Evolutionary conservation across 2,797 vertebrate species (phyloP).

Genomic region (Phataginus tricuspis): DNA sequence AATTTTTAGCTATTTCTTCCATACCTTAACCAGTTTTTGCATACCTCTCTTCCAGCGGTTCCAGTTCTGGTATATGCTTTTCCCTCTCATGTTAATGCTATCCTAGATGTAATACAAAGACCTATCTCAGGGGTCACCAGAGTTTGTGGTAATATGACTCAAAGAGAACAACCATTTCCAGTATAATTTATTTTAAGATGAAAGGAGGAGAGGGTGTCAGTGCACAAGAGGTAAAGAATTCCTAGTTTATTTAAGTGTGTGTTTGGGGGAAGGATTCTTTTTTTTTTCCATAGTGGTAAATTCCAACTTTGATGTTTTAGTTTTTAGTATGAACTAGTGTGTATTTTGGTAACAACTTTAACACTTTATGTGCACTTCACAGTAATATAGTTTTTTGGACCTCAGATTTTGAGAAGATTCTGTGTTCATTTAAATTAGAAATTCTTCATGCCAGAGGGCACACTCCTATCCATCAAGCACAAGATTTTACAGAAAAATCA

Average conservation of each 20-base stretch:
- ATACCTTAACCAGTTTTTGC: neutral
- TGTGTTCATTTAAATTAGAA: neutral
- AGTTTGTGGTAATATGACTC: neutral
- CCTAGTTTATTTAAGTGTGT: neutral
- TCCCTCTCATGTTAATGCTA: neutral
- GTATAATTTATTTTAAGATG: neutral
- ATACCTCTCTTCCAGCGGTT: neutral
- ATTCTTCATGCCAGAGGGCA: neutral
- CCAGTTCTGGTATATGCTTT: neutral
- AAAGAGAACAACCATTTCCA: neutral
- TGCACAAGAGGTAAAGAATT: neutral
- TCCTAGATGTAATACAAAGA: neutral
- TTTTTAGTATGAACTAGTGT: conserved; percentile 11
- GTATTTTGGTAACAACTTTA: neutral
- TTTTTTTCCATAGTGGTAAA: neutral
- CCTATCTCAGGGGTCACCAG: neutral
- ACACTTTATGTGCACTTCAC: neutral
- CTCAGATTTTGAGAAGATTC: neutral
- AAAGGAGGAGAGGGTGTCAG: neutral
- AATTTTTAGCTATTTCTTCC: neutral
- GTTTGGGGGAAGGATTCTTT: neutral
- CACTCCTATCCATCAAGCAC: neutral
- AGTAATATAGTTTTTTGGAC: neutral
- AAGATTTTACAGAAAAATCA: conserved; percentile 6
- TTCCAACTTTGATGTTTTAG: neutral